Evolutionary conservation across 1,140 invertebrate species (phyloP).

Genomic region (Rhyzopertha dominica): DNA sequence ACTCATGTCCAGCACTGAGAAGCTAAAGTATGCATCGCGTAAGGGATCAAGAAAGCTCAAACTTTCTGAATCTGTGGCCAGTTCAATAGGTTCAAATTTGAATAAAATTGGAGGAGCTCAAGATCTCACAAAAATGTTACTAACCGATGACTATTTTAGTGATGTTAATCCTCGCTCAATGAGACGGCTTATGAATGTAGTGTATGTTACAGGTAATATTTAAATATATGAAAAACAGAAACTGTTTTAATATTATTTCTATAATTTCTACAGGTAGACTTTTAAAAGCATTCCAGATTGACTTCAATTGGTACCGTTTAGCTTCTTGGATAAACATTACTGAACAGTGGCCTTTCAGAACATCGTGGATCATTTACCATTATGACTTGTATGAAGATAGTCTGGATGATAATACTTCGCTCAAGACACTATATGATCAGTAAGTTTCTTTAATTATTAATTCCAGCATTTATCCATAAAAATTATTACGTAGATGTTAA

Average conservation of each 20-base stretch:
- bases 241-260: neutral
- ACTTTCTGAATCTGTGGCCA: constrained; percentile 81
- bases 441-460: too few relatives aligned
- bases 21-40: constrained; percentile 50
- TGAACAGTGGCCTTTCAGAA: constrained; percentile 97
- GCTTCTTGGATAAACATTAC: constrained; percentile 97
- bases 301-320: constrained; percentile 97
- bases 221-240: neutral
- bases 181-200: constrained; percentile 94
- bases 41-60: constrained; percentile 65
- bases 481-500: too few relatives aligned
- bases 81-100: constrained; percentile 81
- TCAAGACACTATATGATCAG: constrained; percentile 91
- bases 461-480: too few relatives aligned
- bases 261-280: constrained; percentile 66
- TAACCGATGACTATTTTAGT: constrained; percentile 94
- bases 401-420: constrained; percentile 77
- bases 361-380: constrained; percentile 95
- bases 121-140: constrained; percentile 77
- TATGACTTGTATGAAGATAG: constrained; percentile 85
- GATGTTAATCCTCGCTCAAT: constrained; percentile 97
- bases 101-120: constrained; percentile 67
- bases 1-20: constrained; percentile 72
- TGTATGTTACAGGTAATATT: constrained; percentile 83
- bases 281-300: constrained; percentile 96